These are phyloP conservation scores for Pasiphila rectangulata DNA, from an alignment of 2,888 invertebrate species.

Conservation along the genomic window DNA sequence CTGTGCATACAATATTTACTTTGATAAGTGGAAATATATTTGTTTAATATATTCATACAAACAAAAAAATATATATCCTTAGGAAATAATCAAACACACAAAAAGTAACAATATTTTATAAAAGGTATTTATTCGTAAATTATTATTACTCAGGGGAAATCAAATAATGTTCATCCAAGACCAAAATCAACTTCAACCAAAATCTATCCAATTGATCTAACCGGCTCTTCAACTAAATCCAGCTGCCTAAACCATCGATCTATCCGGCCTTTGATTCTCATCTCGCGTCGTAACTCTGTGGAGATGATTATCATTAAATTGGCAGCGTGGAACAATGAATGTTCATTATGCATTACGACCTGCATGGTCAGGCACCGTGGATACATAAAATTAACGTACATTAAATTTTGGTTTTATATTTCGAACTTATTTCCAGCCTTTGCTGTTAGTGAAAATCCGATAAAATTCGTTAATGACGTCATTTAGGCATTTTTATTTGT, in stretches of 20 bases:
- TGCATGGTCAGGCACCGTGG: slow-evolving; percentile 52
- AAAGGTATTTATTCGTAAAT: too few species aligned
- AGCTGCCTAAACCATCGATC: not conserved
- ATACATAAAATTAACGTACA: slow-evolving; percentile 35
- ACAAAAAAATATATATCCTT: too few species aligned
- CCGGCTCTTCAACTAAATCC: slow-evolving; percentile 8
- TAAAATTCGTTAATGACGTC: not conserved
- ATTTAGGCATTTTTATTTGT: not conserved
- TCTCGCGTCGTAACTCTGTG: slow-evolving; percentile 15
- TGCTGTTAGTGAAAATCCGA: too few species aligned
- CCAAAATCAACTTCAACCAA: not conserved
- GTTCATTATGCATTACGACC: slow-evolving; percentile 40
- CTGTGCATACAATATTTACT: too few species aligned
- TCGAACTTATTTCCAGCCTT: not conserved
- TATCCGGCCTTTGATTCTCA: slow-evolving; percentile 10
- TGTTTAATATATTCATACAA: too few species aligned
- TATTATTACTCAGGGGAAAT: too few species aligned
- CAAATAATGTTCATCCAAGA: too few species aligned
- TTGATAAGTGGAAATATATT: too few species aligned
- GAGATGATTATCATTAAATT: slow-evolving; percentile 33
- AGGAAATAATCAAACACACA: too few species aligned
- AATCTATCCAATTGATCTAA: too few species aligned
- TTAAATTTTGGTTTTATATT: slow-evolving; percentile 17
- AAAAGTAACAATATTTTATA: too few species aligned
- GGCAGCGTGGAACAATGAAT: slow-evolving; percentile 34